Conservation (phyloP, 2,797 vertebrate genomes). For the Aldrovandia affinis region DNA sequence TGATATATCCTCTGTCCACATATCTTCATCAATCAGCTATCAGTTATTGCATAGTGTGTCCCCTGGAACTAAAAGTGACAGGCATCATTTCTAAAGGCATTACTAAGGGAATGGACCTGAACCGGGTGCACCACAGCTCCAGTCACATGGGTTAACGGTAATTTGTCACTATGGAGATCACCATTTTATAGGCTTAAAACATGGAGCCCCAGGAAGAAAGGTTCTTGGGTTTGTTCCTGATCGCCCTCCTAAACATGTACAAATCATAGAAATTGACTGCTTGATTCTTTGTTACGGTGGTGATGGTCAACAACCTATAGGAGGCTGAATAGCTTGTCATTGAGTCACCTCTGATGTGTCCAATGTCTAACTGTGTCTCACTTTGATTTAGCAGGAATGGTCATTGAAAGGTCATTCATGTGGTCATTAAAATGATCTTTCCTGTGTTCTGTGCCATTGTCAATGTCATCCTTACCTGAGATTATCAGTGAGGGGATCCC, state of each 20-base stretch:
- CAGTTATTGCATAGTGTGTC: neutral
- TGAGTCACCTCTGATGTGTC: neutral
- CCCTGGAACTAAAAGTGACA: neutral
- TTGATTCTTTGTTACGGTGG: neutral
- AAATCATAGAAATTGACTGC: neutral
- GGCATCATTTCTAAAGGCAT: neutral
- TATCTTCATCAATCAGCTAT: too few relatives aligned
- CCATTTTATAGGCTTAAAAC: neutral
- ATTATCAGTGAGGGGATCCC: neutral
- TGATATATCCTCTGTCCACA: too few relatives aligned
- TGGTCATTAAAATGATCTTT: too few relatives aligned
- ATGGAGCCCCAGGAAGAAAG: neutral
- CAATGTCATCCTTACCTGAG: neutral
- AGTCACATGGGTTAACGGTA: neutral
- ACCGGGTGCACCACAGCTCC: neutral
- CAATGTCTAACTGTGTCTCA: neutral
- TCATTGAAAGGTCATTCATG: too few relatives aligned
- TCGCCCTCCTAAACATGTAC: neutral
- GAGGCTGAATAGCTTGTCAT: neutral
- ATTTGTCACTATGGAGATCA: neutral
- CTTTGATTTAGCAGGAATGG: neutral
- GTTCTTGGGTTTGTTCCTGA: neutral
- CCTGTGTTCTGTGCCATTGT: neutral
- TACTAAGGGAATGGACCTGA: neutral
- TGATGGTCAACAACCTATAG: neutral